Evolutionary conservation across 2,797 vertebrate species (phyloP).

Genomic region (Falco columbarius): DNA sequence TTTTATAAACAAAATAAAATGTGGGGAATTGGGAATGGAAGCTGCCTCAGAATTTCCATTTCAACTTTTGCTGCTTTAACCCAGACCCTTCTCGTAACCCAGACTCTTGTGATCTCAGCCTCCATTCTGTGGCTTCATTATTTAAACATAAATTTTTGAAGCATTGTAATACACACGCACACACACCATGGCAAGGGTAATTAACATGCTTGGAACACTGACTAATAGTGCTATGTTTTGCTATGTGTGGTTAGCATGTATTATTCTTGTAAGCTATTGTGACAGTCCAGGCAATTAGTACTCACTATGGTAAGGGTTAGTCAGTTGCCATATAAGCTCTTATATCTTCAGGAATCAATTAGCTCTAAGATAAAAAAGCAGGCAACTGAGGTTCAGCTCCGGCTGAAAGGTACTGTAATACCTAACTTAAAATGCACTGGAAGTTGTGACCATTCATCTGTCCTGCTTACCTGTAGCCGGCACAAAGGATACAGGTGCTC

Average conservation of each 20-base stretch:
- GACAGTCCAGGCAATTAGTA: neutral
- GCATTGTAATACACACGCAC: neutral
- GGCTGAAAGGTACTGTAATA: neutral
- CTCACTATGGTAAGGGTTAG: neutral
- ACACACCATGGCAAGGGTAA: neutral
- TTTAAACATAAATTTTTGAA: slow-evolving; percentile 11
- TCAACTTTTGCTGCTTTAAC: neutral
- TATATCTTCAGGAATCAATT: neutral
- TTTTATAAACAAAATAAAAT: neutral
- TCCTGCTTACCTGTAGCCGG: neutral
- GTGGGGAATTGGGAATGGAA: neutral
- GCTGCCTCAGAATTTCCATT: neutral
- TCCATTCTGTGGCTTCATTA: neutral
- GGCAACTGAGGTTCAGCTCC: neutral
- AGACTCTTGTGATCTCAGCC: neutral
- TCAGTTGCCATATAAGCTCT: neutral
- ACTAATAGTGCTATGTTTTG: neutral
- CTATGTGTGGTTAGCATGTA: slow-evolving; percentile 25
- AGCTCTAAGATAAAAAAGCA: neutral
- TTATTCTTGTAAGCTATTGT: neutral
- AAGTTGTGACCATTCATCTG: neutral
- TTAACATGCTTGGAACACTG: slow-evolving; percentile 1
- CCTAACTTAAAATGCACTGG: neutral
- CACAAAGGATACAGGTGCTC: neutral
- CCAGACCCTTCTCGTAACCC: neutral